These are phyloP conservation scores for Salpingus planirostris DNA, from an alignment of 2,888 invertebrate species.

Conservation along the genomic window DNA sequence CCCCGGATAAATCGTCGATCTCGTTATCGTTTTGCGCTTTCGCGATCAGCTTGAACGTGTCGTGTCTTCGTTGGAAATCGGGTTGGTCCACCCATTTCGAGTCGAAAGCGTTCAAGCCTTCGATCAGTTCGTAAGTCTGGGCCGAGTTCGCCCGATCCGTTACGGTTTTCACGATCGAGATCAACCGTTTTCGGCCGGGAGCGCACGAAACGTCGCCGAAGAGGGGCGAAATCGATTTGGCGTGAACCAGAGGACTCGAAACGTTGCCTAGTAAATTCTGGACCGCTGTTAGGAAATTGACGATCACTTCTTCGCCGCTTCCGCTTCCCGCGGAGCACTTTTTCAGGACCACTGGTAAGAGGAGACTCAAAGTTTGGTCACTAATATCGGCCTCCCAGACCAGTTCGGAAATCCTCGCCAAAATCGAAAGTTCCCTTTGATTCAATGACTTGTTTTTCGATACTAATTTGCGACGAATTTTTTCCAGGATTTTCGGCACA, in stretches of 20 bases:
- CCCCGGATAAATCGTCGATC: constrained; percentile 56
- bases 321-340: too few species aligned
- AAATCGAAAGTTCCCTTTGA: constrained; percentile 60
- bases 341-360: constrained; percentile 62
- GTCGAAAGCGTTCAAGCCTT: constrained; percentile 80
- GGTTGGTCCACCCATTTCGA: constrained; percentile 88
- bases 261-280: constrained; percentile 67
- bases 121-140: constrained; percentile 48
- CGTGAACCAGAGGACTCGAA: constrained; percentile 53
- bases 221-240: constrained; percentile 61
- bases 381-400: constrained; percentile 59
- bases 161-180: constrained; percentile 53
- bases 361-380: constrained; percentile 57
- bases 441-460: constrained; percentile 53
- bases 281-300: constrained; percentile 62
- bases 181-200: constrained; percentile 59
- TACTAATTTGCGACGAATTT: constrained; percentile 57
- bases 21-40: constrained; percentile 42
- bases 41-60: constrained; percentile 65
- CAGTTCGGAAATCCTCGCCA: constrained; percentile 68
- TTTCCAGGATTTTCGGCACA: constrained; percentile 59
- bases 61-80: constrained; percentile 74
- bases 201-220: constrained; percentile 59
- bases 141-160: constrained; percentile 1
- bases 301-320: constrained; percentile 58